Conservation (phyloP, 2,113 vertebrate species). For the Percina caprodes region DNA sequence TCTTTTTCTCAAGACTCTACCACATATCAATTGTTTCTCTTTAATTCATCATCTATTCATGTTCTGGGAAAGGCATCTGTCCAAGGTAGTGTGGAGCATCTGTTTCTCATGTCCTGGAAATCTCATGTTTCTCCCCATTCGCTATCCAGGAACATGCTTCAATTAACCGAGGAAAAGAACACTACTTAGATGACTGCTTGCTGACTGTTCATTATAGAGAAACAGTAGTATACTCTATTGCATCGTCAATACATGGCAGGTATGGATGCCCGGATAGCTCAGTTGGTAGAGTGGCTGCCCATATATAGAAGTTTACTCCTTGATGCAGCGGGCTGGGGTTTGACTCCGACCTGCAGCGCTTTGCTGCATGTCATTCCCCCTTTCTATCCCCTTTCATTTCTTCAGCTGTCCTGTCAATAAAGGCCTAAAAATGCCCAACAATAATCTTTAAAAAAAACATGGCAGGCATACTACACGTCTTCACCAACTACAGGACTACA, state of each 20-base stretch:
- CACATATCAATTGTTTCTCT: constrained; percentile 30
- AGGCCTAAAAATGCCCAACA: too few species aligned
- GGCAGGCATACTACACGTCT: background rate
- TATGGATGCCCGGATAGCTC: too few species aligned
- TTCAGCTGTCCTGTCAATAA: too few species aligned
- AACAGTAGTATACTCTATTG: background rate
- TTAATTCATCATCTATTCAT: constrained; percentile 28
- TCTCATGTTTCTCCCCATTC: constrained; percentile 47
- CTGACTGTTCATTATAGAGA: background rate
- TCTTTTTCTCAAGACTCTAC: constrained; percentile 35
- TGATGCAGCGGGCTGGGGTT: too few species aligned
- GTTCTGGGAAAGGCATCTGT: constrained; percentile 33
- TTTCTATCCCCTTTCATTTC: too few species aligned
- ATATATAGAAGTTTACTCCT: too few species aligned
- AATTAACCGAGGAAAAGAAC: constrained; percentile 69
- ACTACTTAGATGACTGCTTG: constrained; percentile 48
- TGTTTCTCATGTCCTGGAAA: constrained; percentile 57
- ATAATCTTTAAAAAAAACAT: too few species aligned
- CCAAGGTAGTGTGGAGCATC: constrained; percentile 57
- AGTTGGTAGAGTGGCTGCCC: too few species aligned
- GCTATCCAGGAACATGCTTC: constrained; percentile 60
- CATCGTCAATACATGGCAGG: background rate
- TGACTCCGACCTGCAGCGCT: too few species aligned
- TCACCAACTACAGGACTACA: background rate
- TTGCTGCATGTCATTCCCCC: too few species aligned